Conservation (phyloP, 2,797 vertebrate genomes). For the Pseudochaenichthys georgianus region DNA sequence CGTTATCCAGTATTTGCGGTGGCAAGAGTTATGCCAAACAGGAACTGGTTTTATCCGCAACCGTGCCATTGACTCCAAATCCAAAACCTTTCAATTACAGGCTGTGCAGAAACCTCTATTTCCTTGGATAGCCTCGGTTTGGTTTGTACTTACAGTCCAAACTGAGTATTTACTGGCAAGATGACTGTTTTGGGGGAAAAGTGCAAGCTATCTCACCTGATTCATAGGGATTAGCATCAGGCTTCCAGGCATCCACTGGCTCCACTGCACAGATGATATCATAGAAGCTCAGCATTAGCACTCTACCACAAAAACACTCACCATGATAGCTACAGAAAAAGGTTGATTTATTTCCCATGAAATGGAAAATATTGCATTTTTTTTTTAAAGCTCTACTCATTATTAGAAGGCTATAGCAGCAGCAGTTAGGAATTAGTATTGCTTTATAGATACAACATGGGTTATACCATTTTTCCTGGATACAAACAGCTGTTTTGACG, state of each 20-base stretch:
- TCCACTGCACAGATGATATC: conserved; percentile 79
- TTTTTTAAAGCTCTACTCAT: neutral
- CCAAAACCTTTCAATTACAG: conserved; percentile 71
- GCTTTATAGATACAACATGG: neutral
- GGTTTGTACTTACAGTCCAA: conserved; percentile 49
- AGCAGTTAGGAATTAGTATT: conserved; percentile 1
- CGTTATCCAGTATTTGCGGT: conserved; percentile 44
- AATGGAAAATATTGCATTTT: neutral
- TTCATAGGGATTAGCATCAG: conserved; percentile 85
- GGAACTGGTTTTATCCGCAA: conserved; percentile 53
- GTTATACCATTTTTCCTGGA: neutral
- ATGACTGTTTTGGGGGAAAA: neutral
- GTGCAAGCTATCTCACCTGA: conserved; percentile 83
- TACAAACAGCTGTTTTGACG: conserved; percentile 22
- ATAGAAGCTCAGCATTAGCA: conserved; percentile 66
- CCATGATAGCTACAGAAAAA: conserved; percentile 6
- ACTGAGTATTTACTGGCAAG: conserved; percentile 41
- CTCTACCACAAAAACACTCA: conserved; percentile 28
- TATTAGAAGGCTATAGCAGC: conserved; percentile 16
- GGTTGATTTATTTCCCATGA: neutral
- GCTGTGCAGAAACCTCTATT: conserved; percentile 60
- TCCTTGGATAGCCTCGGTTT: conserved; percentile 39
- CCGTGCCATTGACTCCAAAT: conserved; percentile 56
- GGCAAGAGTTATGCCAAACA: conserved; percentile 49
- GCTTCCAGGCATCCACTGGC: conserved; percentile 85